Evolutionary conservation across 1,140 invertebrate genomes (phyloP).

Genomic region (Calliopsis andreniformis): DNA sequence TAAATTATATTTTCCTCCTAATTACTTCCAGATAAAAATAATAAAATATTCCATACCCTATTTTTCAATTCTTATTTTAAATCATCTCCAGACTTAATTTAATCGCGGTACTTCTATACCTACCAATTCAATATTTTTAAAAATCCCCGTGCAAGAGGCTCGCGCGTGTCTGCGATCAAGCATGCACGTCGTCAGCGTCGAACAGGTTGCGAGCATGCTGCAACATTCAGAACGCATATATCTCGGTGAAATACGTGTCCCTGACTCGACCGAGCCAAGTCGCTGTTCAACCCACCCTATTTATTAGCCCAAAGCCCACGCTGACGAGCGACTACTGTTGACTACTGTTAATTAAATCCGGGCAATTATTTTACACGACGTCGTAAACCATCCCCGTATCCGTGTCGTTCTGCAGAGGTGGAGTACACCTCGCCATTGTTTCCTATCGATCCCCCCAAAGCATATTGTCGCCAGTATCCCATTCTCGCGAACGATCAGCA

Average conservation of each 20-base stretch:
- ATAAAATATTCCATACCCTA: too few relatives aligned
- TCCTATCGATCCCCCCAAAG: conserved; percentile 36
- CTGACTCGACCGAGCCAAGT: conserved; percentile 26
- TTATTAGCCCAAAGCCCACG: conserved; percentile 58
- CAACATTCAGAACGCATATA: conserved; percentile 50
- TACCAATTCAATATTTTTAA: too few relatives aligned
- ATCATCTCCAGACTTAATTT: too few relatives aligned
- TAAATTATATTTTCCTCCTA: too few relatives aligned
- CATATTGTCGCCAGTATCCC: neutral
- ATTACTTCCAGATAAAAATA: too few relatives aligned
- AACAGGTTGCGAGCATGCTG: neutral
- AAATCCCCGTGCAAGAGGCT: neutral
- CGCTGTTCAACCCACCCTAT: conserved; percentile 40
- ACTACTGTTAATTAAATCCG: conserved; percentile 66
- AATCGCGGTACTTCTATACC: too few relatives aligned
- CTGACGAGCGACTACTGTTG: conserved; percentile 60
- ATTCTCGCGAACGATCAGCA: neutral
- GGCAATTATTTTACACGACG: conserved; percentile 63
- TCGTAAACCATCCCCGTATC: conserved; percentile 57
- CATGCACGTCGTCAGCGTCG: conserved; percentile 4
- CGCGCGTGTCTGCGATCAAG: neutral
- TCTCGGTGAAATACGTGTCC: conserved; percentile 64
- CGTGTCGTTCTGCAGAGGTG: conserved; percentile 23
- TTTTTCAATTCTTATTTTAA: too few relatives aligned
- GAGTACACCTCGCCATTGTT: conserved; percentile 34